Evolutionary conservation across 2,888 invertebrate genomes (phyloP), one percentile per base, ranked within the genome.

Genomic region (Xylocampa areola): DNA sequence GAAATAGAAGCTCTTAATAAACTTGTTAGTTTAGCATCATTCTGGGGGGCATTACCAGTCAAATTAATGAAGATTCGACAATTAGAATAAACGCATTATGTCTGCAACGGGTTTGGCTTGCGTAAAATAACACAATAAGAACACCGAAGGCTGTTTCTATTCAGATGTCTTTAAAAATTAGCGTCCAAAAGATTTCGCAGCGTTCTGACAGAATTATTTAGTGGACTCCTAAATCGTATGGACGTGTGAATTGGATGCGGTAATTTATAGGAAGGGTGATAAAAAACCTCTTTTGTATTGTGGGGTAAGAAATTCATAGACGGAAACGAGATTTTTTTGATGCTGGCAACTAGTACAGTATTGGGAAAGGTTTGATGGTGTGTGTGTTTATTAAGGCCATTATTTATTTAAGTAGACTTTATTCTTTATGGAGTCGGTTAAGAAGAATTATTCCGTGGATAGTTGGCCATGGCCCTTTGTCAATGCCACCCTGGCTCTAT

Each of bases 21-120:
- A 58, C 17, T 68, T 16, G 65, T 3, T 8, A 5, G 2, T 21
- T 13, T 16, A 4, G 29, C 23, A 33, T 44, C 23, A 50, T 60
- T 74, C 66, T 53, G 76, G 79, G 82, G 81, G 77, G 55, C 35
- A 66, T 75, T 79, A 79, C 74, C 75, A 73, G 74, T 76, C 59
- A 84, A 84, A 88, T 87, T 89, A 87, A 88, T 87, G 85, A 86
- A 86, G 84, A 85, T 86, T 81, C 81, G 72, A 80, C 84, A 88
- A 89, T 88, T 88, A 86, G 81, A 77, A 72, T 79, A 73, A 78
- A 79, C 41, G 37, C 35, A 65, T 74, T 73, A 69, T 68, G 73
- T 75, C 73, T 71, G 62, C 60, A 78, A 75, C 76, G 63, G 73
- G 69, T 54, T 67, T 71, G 59, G 67, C 73, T 86, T 87, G 82